These are phyloP conservation scores for Euzophera pinguis DNA, from an alignment of 2,888 invertebrate species.

Conservation along the genomic window DNA sequence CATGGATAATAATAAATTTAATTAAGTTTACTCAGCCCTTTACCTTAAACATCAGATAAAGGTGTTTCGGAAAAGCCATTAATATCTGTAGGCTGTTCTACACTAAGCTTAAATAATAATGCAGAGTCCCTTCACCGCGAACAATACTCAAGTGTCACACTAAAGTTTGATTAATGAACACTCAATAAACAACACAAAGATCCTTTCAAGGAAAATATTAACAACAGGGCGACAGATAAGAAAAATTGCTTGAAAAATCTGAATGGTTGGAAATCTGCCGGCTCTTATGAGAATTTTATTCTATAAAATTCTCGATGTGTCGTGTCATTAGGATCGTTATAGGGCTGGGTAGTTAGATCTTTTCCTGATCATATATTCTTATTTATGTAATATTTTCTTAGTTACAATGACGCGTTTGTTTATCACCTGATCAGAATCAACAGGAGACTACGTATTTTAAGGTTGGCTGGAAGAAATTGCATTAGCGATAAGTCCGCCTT, in stretches of 20 bases:
- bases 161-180: constrained; percentile 53
- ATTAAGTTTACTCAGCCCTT: neutral
- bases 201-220: constrained; percentile 30
- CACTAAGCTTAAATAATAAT: constrained; percentile 41
- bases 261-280: constrained; percentile 14
- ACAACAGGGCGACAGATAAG: constrained; percentile 17
- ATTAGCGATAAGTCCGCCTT: too few relatives aligned
- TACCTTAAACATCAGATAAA: constrained; percentile 9
- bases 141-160: constrained; percentile 45
- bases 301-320: neutral
- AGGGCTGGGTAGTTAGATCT: neutral
- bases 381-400: too few relatives aligned
- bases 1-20: neutral
- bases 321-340: neutral
- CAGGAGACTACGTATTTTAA: too few relatives aligned
- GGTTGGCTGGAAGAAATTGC: too few relatives aligned
- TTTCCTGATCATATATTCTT: neutral
- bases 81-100: constrained; percentile 33
- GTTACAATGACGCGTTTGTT: too few relatives aligned
- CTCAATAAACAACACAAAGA: constrained; percentile 30
- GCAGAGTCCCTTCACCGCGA: constrained; percentile 36
- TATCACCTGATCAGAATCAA: too few relatives aligned
- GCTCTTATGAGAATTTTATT: neutral
- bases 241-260: constrained; percentile 18
- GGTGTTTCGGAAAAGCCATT: constrained; percentile 35